These are phyloP conservation scores for Troglohyphantes excavatus DNA, from an alignment of 2,888 invertebrate genomes.

Conservation along the genomic window DNA sequence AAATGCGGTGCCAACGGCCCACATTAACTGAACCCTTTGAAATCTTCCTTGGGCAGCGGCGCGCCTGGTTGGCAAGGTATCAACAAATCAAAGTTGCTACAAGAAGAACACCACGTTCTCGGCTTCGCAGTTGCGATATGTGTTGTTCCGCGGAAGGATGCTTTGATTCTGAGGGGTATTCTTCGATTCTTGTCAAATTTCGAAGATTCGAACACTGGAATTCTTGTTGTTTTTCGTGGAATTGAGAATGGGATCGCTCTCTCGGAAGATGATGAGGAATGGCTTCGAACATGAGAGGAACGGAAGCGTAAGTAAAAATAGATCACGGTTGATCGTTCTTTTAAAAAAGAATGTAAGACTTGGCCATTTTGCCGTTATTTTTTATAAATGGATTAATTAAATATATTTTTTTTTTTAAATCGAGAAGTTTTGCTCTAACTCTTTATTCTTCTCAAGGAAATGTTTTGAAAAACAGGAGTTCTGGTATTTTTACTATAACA, in stretches of 20 bases:
- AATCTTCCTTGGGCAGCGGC: neutral
- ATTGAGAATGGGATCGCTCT: neutral
- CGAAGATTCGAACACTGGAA: too few relatives aligned
- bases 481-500: too few relatives aligned
- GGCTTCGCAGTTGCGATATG: neutral
- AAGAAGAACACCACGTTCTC: neutral
- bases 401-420: too few relatives aligned
- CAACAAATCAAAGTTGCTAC: conserved; percentile 40
- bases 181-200: neutral
- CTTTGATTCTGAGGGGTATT: neutral
- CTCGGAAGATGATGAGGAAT: neutral
- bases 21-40: conserved; percentile 43
- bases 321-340: neutral
- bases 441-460: too few relatives aligned
- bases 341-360: neutral
- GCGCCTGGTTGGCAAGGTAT: conserved; percentile 27
- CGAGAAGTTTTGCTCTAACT: too few relatives aligned
- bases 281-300: neutral
- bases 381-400: too few relatives aligned
- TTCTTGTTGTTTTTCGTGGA: too few relatives aligned
- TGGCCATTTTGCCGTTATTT: too few relatives aligned
- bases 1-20: conserved; percentile 61
- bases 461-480: too few relatives aligned
- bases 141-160: neutral
- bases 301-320: neutral